Percentiles rank a stretch among this genome's conserved stretches.
phyloP scores from a whole-genome alignment of 2,888 invertebrate genomes.

The Lysandra coridon region DNA sequence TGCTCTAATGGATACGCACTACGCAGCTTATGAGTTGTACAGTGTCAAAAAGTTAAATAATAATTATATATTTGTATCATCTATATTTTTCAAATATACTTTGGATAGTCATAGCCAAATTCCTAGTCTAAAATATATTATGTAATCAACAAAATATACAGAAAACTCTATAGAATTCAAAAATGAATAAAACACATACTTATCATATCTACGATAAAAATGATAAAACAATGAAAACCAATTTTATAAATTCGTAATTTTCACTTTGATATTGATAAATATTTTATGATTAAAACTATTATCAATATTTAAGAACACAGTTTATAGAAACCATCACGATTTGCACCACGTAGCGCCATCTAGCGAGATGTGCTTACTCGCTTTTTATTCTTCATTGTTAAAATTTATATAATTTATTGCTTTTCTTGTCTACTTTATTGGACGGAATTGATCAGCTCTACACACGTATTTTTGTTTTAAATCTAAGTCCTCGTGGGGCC shows the following conservation, averaged over 20 bases:
- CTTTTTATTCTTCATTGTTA: neutral
- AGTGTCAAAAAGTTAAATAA: neutral
- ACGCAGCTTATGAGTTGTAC: too few species aligned
- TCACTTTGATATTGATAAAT: constrained; percentile 33
- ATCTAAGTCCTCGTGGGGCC: neutral
- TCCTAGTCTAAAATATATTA: constrained; percentile 60
- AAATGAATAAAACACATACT: neutral
- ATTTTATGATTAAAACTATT: neutral
- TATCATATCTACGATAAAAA: neutral
- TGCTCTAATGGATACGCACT: too few species aligned
- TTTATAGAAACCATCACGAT: neutral
- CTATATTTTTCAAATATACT: constrained; percentile 46
- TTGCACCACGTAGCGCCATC: neutral
- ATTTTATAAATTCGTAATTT: constrained; percentile 6
- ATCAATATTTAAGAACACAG: constrained; percentile 10
- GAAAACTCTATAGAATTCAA: neutral
- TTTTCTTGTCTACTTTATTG: neutral
- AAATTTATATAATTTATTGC: neutral
- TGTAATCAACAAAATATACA: constrained; percentile 65
- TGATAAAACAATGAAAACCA: constrained; percentile 9
- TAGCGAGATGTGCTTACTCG: constrained; percentile 1
- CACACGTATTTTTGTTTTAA: neutral
- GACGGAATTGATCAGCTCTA: neutral
- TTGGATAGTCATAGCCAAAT: constrained; percentile 74
- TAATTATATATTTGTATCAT: constrained; percentile 33